Percentiles rank a stretch among this genome's conserved stretches.
These are phyloP conservation scores for Laticauda colubrina DNA, from an alignment of 2,113 vertebrate genomes.

Conservation along the genomic window DNA sequence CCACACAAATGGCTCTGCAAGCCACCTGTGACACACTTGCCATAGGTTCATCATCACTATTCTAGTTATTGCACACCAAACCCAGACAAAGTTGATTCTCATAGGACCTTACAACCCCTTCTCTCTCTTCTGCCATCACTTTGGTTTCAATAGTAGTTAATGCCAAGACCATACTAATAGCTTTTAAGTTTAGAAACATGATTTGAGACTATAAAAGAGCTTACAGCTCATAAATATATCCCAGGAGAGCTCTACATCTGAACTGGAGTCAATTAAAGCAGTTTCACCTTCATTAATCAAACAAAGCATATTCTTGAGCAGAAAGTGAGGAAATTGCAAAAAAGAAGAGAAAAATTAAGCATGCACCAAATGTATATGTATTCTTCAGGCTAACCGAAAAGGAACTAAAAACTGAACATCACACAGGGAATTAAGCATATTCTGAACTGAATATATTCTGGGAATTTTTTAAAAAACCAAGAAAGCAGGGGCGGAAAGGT, in stretches of 20 bases:
- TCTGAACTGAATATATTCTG: neutral
- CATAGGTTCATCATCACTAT: too few species aligned
- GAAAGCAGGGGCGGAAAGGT: neutral
- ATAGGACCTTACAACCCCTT: neutral
- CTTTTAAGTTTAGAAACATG: constrained; percentile 17
- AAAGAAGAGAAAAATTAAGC: constrained; percentile 22
- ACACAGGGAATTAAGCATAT: neutral
- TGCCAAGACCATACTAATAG: neutral
- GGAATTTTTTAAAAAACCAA: neutral
- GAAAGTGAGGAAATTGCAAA: constrained; percentile 13
- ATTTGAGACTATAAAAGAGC: neutral
- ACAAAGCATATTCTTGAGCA: neutral
- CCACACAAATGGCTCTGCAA: too few species aligned
- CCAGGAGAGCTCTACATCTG: neutral
- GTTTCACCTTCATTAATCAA: constrained; percentile 3
- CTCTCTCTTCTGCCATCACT: neutral
- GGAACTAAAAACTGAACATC: neutral
- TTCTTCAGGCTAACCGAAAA: neutral
- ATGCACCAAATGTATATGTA: constrained; percentile 8
- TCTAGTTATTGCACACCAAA: neutral
- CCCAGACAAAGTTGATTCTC: neutral
- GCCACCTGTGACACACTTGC: too few species aligned
- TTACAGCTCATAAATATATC: neutral
- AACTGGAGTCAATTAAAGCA: constrained; percentile 23
- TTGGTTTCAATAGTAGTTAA: neutral